These are phyloP conservation scores for Eremophila alpestris DNA, from an alignment of 2,797 vertebrate genomes.

Conservation along the genomic window DNA sequence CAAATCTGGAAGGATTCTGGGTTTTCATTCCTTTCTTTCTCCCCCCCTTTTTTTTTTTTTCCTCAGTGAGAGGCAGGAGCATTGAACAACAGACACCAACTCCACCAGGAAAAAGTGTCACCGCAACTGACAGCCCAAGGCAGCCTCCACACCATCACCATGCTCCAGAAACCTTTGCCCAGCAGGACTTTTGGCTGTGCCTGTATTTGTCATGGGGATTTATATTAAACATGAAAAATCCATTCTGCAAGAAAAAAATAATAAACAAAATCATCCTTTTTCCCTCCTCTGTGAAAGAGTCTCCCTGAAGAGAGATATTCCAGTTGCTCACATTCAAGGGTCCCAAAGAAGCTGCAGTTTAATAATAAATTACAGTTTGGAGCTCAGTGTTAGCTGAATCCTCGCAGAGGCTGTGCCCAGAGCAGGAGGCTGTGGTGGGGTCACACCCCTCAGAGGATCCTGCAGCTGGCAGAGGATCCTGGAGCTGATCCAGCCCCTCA, in stretches of 20 bases:
- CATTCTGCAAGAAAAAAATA: neutral
- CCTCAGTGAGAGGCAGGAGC: neutral
- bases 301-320: neutral
- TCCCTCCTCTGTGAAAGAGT: accelerated
- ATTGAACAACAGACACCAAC: neutral
- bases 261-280: neutral
- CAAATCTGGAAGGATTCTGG: neutral
- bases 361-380: neutral
- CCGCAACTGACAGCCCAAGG: neutral
- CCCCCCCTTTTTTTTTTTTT: neutral
- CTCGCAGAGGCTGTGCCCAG: neutral
- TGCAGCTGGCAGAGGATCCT: neutral
- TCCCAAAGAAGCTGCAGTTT: neutral
- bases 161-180: neutral
- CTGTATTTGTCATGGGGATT: neutral
- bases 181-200: neutral
- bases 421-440: neutral
- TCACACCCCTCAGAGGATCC: neutral
- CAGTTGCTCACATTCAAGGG: neutral
- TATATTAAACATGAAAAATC: neutral
- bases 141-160: neutral
- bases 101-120: accelerated
- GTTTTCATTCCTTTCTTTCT: neutral
- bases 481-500: neutral
- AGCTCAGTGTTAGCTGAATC: neutral